Conservation (phyloP, 2,888 invertebrate species). For the Orthosia gracilis region DNA sequence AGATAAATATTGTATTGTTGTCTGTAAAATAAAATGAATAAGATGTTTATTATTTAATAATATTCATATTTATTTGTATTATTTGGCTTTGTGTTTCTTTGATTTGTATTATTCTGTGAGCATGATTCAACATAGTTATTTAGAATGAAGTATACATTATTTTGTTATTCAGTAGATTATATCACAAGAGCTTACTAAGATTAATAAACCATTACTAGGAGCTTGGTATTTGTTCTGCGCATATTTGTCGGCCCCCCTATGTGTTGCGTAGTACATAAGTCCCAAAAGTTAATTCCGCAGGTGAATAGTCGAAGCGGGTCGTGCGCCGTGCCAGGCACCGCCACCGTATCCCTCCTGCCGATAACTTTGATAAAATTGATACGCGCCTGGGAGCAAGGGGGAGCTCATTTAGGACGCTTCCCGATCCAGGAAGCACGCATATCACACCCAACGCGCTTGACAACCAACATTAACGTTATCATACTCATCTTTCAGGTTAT, state of each 20-base stretch:
- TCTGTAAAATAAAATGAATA: conserved; percentile 11
- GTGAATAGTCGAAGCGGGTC: conserved; percentile 68
- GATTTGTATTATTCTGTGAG: conserved; percentile 4
- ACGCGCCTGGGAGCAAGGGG: conserved; percentile 79
- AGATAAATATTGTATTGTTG: conserved; percentile 6
- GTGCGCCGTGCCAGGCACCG: conserved; percentile 85
- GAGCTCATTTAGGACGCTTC: conserved; percentile 72
- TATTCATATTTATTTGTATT: not conserved
- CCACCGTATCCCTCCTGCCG: conserved; percentile 77
- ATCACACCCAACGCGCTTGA: conserved; percentile 44
- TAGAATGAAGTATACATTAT: not conserved
- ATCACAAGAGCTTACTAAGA: not conserved
- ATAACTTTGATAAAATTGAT: conserved; percentile 83
- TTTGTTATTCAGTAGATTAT: conserved; percentile 1
- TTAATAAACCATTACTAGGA: conserved; percentile 9
- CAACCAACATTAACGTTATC: conserved; percentile 48
- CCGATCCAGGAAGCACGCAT: conserved; percentile 66
- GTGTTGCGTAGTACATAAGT: conserved; percentile 54
- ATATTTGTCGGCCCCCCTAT: conserved; percentile 53
- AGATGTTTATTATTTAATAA: conserved; percentile 3
- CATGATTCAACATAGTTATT: conserved; percentile 8
- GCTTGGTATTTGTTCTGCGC: conserved; percentile 22
- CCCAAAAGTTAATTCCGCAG: conserved; percentile 68
- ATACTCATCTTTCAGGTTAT: conserved; percentile 54
- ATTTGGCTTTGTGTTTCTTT: conserved; percentile 21